Evolutionary conservation across 2,797 vertebrate species (phyloP), one percentile per base, ranked within the genome.

Genomic region (Dicrostonyx torquatus): DNA sequence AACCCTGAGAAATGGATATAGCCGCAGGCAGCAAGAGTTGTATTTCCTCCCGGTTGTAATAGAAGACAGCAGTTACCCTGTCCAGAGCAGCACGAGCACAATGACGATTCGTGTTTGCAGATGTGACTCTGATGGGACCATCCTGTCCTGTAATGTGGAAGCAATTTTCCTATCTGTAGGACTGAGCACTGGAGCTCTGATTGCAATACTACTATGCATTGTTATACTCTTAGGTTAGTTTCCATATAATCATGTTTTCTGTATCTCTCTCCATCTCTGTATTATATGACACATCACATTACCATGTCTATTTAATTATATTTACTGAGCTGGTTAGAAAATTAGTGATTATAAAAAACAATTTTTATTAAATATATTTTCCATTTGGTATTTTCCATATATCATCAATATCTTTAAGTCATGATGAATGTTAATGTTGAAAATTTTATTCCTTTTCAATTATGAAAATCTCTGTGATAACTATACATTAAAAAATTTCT

Each of bases 111-210:
- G 99, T 1, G 99, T 99, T 24, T 99, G 99, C 80, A 98, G 99
- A 98, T 99, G 99, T 89, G 99, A 99, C 83, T 98, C 98, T 22
- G 99, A 99, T 26, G 99, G 99, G 0, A 98, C 99, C 22, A 98
- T 99, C 97, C 97, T 99, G n/a, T 99, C 99, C 6, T 99, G 99
- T 98, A 99, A 99, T 0, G 99, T 99, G 0, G 99, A 99, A 98
- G 99, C 99, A 96, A 98, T 99, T 97, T 99, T 99, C 95, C 98
- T 99, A 64, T 99, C 99, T 6, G 99, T 99, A 37, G 99, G 99
- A 79, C 99, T 99, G 87, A 99, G 99, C 98, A 99, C 99, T 0
- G 99, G 99, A 53, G 99, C 99, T 0, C 98, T 99, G 97, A 98
- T 99, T 75, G 99, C 99, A 97, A 99, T 99, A 96, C 98, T 99